Percentiles rank a stretch among this genome's conserved stretches.
Conservation (phyloP, 2,888 invertebrate species). For the Liopterus haemorrhoidalis region DNA sequence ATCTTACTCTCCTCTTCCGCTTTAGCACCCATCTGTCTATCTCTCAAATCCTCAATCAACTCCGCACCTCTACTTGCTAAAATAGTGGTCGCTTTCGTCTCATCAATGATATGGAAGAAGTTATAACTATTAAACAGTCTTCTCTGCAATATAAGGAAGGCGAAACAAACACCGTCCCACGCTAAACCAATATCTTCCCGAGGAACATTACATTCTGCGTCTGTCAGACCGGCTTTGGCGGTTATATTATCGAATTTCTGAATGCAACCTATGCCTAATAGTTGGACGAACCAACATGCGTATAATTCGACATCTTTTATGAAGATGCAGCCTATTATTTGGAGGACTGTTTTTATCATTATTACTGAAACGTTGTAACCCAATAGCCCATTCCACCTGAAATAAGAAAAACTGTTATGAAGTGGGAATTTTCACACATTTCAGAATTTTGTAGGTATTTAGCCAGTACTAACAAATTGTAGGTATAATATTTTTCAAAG, state of each 20-base stretch:
- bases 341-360: slow-evolving; percentile 75
- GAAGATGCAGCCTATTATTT: slow-evolving; percentile 89
- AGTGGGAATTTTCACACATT: too few species aligned
- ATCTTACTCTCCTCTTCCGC: slow-evolving; percentile 80
- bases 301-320: slow-evolving; percentile 50
- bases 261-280: slow-evolving; percentile 87
- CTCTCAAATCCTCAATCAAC: slow-evolving; percentile 84
- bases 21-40: slow-evolving; percentile 83
- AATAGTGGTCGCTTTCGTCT: slow-evolving; percentile 90
- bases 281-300: slow-evolving; percentile 70
- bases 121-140: slow-evolving; percentile 92
- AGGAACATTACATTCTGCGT: slow-evolving; percentile 59
- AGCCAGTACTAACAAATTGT: background rate
- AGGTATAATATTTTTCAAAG: slow-evolving; percentile 4
- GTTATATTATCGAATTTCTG: slow-evolving; percentile 56
- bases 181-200: slow-evolving; percentile 80
- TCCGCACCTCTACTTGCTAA: slow-evolving; percentile 93
- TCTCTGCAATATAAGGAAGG: slow-evolving; percentile 84
- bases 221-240: slow-evolving; percentile 25
- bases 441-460: too few species aligned
- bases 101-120: slow-evolving; percentile 94
- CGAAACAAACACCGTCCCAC: slow-evolving; percentile 95
- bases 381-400: slow-evolving; percentile 81
- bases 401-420: slow-evolving; percentile 27
- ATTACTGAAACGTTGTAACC: slow-evolving; percentile 89